A percentile compares a stretch with the other conserved stretches of the same genome.
Conservation (phyloP, 2,888 invertebrate species). For the Chrysomela aeneicollis region DNA sequence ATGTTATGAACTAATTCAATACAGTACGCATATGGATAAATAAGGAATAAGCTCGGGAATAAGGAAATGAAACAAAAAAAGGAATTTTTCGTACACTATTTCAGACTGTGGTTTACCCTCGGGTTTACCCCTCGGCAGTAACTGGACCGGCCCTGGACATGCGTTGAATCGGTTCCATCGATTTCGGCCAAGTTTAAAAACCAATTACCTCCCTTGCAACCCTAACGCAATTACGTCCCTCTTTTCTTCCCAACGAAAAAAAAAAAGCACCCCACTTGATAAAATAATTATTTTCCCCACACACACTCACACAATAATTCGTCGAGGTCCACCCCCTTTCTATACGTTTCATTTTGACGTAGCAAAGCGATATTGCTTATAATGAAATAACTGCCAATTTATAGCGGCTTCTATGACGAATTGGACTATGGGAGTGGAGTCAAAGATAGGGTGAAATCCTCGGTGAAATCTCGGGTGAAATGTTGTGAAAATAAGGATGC, state of each 20-base stretch:
- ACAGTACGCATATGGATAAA: too few species aligned
- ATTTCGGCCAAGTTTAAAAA: slow-evolving; percentile 57
- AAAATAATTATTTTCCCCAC: slow-evolving; percentile 28
- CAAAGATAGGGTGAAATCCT: background rate
- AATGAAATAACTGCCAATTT: slow-evolving; percentile 54
- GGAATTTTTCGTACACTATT: too few species aligned
- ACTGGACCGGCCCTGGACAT: background rate
- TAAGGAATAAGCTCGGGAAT: too few species aligned
- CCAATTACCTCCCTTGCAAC: slow-evolving; percentile 57
- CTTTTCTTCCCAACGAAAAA: slow-evolving; percentile 28
- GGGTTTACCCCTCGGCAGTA: too few species aligned
- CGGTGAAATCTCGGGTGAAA: too few species aligned
- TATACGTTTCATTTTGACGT: slow-evolving; percentile 36
- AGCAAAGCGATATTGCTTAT: slow-evolving; percentile 56
- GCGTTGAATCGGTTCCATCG: slow-evolving; percentile 36
- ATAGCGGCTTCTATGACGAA: slow-evolving; percentile 45
- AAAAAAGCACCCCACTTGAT: slow-evolving; percentile 49
- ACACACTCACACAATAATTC: slow-evolving; percentile 24
- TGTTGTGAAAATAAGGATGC: too few species aligned
- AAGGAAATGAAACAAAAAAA: too few species aligned
- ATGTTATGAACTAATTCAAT: too few species aligned
- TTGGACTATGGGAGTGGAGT: background rate
- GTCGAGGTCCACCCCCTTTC: slow-evolving; percentile 31
- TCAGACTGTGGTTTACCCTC: too few species aligned
- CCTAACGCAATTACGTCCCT: slow-evolving; percentile 58